Conservation (phyloP, 1,140 invertebrate species). For the Ceratina australensis region DNA sequence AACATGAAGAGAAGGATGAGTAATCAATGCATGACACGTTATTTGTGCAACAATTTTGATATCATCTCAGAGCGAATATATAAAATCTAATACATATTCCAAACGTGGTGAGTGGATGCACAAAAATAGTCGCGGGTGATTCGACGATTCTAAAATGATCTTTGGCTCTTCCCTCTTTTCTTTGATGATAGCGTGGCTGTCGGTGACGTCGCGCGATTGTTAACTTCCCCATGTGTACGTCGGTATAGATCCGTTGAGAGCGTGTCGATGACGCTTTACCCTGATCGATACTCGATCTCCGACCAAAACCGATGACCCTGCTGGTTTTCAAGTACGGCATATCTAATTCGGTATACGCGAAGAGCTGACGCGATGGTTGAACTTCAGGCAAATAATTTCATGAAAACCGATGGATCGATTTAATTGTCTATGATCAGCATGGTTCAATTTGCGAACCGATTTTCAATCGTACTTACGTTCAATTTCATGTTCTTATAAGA, state of each 20-base stretch:
- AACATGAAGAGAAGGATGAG: too few species aligned
- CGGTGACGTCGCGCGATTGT: slow-evolving; percentile 8
- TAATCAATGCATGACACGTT: too few species aligned
- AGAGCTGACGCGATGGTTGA: slow-evolving; percentile 18
- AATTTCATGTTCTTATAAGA: neutral
- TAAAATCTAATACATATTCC: neutral
- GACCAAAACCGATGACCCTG: slow-evolving; percentile 35
- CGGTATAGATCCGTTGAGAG: slow-evolving; percentile 12
- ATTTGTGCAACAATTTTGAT: neutral
- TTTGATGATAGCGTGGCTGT: too few species aligned
- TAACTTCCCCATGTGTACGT: slow-evolving; percentile 11
- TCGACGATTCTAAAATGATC: slow-evolving; percentile 37
- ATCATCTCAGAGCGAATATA: neutral
- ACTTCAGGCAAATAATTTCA: slow-evolving; percentile 33
- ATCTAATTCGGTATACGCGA: slow-evolving; percentile 51
- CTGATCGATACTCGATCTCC: slow-evolving; percentile 49
- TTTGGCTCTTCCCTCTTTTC: slow-evolving; percentile 1
- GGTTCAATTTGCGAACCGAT: neutral
- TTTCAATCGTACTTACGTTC: neutral
- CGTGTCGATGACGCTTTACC: slow-evolving; percentile 38
- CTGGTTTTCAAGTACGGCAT: slow-evolving; percentile 53
- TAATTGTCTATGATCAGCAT: neutral
- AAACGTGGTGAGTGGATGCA: slow-evolving; percentile 9
- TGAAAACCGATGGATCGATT: slow-evolving; percentile 20
- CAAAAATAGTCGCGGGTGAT: slow-evolving; percentile 45